These are phyloP conservation scores for Microcebus murinus DNA, from an alignment of 2,113 vertebrate species.

Conservation along the genomic window DNA sequence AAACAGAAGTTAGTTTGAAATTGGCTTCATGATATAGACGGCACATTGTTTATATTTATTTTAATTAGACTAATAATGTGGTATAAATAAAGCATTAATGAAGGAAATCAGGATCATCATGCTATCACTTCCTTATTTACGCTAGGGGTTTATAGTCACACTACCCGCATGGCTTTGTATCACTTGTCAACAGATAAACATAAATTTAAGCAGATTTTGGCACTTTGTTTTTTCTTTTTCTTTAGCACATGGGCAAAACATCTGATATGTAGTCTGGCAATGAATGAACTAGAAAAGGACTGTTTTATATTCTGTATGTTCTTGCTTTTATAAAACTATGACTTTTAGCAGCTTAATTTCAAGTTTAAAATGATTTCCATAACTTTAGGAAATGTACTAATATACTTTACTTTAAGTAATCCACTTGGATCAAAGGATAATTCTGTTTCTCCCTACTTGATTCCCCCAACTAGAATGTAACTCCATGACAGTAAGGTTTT, in stretches of 20 bases:
- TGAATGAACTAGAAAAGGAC: background rate
- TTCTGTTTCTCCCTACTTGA: background rate
- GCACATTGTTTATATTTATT: constrained; percentile 34
- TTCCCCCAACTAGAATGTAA: background rate
- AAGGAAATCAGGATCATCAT: constrained; percentile 50
- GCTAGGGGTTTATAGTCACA: constrained; percentile 46
- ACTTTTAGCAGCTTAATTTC: background rate
- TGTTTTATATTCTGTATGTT: background rate
- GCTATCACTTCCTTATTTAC: constrained; percentile 48
- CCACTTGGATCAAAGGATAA: background rate
- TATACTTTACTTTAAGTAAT: constrained; percentile 36
- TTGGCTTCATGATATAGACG: background rate
- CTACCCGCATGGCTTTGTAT: background rate
- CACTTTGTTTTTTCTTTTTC: constrained; percentile 18
- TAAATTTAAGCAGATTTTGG: constrained; percentile 36
- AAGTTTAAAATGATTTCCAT: background rate
- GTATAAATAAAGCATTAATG: constrained; percentile 63
- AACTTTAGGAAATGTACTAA: constrained; percentile 9
- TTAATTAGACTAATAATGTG: constrained; percentile 59
- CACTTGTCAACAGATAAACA: constrained; percentile 39
- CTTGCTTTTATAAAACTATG: constrained; percentile 7
- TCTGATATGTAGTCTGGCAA: constrained; percentile 5
- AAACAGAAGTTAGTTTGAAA: constrained; percentile 19
- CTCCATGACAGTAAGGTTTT: background rate
- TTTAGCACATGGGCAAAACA: constrained; percentile 47